Conservation (phyloP, 2,888 invertebrate genomes). For the Latrodectus elegans region DNA sequence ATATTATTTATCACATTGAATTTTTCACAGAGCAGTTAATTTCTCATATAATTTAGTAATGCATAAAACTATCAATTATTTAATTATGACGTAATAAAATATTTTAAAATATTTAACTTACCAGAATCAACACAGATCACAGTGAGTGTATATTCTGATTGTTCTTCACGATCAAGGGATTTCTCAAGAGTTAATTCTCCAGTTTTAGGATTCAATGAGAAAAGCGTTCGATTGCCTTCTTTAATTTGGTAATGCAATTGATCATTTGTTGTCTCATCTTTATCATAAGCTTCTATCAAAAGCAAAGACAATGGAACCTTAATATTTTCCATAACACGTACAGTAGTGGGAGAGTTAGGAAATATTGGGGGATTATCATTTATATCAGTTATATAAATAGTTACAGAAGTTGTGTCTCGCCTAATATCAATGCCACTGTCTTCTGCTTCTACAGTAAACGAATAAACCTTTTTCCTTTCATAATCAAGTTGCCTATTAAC, state of each 20-base stretch:
- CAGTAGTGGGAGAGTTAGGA: constrained; percentile 93
- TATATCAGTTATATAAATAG: constrained; percentile 90
- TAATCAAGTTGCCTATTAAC: constrained; percentile 95
- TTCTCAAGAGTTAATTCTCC: constrained; percentile 90
- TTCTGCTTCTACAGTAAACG: constrained; percentile 88
- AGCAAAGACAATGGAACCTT: constrained; percentile 79
- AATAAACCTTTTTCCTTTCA: constrained; percentile 89
- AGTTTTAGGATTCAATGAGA: constrained; percentile 91
- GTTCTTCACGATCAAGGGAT: constrained; percentile 88
- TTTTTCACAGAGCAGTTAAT: too few relatives aligned
- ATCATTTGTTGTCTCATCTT: constrained; percentile 92
- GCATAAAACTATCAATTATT: too few relatives aligned
- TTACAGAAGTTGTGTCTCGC: constrained; percentile 83
- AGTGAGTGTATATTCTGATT: constrained; percentile 88
- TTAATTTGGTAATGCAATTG: constrained; percentile 94
- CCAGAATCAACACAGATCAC: constrained; percentile 96
- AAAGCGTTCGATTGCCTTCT: constrained; percentile 89
- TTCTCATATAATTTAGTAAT: too few relatives aligned
- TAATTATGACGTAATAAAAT: too few relatives aligned
- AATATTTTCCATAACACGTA: constrained; percentile 90
- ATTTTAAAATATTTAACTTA: constrained; percentile 76
- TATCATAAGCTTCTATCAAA: constrained; percentile 89
- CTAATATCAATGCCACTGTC: constrained; percentile 77
- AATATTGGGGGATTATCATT: constrained; percentile 96
- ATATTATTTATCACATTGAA: too few relatives aligned